These are phyloP conservation scores for Hydroisotoma schaefferi DNA, from an alignment of 2,888 invertebrate species.

Conservation along the genomic window DNA sequence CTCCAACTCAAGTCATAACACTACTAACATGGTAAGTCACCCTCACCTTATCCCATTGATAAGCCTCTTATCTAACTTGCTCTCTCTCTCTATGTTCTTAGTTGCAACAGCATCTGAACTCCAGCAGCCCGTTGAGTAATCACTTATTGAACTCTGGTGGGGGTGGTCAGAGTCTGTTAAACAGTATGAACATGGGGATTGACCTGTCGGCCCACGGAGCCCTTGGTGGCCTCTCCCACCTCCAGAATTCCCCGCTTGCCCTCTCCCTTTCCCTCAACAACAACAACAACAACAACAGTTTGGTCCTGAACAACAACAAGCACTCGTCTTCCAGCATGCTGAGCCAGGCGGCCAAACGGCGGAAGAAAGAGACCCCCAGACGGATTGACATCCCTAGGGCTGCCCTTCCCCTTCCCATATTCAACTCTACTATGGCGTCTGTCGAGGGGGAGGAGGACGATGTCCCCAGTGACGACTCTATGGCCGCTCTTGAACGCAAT, in stretches of 20 bases:
- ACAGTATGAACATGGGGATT: slow-evolving; percentile 37
- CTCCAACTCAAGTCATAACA: slow-evolving; percentile 27
- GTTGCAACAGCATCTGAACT: too few species aligned
- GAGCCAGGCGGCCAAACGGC: slow-evolving; percentile 42
- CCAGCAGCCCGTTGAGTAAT: slow-evolving; percentile 19
- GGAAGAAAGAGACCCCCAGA: slow-evolving; percentile 49
- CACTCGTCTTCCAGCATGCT: slow-evolving; percentile 19
- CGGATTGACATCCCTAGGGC: slow-evolving; percentile 45
- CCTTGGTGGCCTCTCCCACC: slow-evolving; percentile 21
- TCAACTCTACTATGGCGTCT: slow-evolving; percentile 38
- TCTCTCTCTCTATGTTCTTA: too few species aligned
- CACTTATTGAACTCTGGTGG: too few species aligned
- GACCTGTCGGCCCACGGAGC: slow-evolving; percentile 46
- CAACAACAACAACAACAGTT: slow-evolving; percentile 4
- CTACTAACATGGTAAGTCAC: too few species aligned
- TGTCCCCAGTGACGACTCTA: slow-evolving; percentile 38
- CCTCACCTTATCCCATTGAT: too few species aligned
- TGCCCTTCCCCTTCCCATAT: slow-evolving; percentile 33
- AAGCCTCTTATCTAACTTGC: too few species aligned
- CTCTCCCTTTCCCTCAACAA: slow-evolving; percentile 23
- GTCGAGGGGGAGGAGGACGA: background rate
- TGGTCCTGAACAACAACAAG: slow-evolving; percentile 5
- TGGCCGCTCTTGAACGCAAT: slow-evolving; percentile 47
- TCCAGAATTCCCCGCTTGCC: slow-evolving; percentile 28
- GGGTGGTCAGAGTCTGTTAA: background rate